Conservation (phyloP, 2,113 vertebrate genomes). For the Poecile atricapillus region DNA sequence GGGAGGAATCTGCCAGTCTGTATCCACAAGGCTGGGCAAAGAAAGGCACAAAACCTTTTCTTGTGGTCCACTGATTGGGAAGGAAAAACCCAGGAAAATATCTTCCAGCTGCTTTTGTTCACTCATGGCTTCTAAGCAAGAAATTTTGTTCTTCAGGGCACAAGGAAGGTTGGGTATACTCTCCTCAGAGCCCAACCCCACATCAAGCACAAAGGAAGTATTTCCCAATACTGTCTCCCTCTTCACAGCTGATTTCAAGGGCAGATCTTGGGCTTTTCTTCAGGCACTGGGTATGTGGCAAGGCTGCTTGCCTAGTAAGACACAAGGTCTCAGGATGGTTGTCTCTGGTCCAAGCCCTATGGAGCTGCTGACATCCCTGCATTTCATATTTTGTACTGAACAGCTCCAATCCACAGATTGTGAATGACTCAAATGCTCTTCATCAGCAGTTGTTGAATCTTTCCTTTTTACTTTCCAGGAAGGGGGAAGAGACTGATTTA, state of each 20-base stretch:
- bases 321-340: background rate
- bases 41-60: background rate
- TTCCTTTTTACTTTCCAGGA: conserved; percentile 9
- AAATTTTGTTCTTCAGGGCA: background rate
- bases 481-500: background rate
- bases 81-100: background rate
- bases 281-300: background rate
- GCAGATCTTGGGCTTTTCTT: background rate
- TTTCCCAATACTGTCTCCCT: background rate
- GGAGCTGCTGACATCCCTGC: background rate
- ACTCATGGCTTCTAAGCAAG: background rate
- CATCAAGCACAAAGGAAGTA: background rate
- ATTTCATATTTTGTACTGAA: background rate
- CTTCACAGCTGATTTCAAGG: background rate
- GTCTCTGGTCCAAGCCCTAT: background rate
- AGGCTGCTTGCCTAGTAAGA: background rate
- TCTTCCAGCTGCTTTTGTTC: background rate
- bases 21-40: background rate
- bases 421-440: background rate
- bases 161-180: background rate
- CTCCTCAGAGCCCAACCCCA: background rate
- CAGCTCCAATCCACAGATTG: background rate
- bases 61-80: background rate
- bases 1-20: background rate
- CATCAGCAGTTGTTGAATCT: background rate